Base-by-base conservation (phyloP, 2,797 vertebrate species). In the Parotocinclus haroldoi region DNA sequence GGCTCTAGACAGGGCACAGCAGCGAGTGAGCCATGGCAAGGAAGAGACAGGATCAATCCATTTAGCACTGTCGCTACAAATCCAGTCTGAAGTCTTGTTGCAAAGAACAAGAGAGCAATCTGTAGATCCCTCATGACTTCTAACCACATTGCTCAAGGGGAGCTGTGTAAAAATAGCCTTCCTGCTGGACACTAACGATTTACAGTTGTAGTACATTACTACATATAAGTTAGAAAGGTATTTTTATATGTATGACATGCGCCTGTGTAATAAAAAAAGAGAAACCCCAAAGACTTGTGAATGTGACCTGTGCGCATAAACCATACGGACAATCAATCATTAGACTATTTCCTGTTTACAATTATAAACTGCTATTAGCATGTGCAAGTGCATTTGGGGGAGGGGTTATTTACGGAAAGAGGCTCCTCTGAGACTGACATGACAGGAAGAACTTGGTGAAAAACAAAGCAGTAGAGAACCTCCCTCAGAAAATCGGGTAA, bases 31-130 rank as follows among this genome's bases (percentile, higher is more conserved):
- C 54, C 45, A 59, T 63, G 60, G 52, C 18, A 37, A 39, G 56
- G 71, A 27, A 40, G 45, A 68, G 63, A 77, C 50, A 42, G 58
- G 57, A 73, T 78, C 73, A 77, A 73, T 73, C 70, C 63, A 57
- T 77, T 76, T 75, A 73, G 60, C 54, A 68, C 63, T 69, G 71
- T 62, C 59, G 55, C 66, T 68, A 56, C 67, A 72, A 65, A 64
- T 72, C 57, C 71, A 75, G 65, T 56, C 64, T 57, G 63, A 52
- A 63, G 71, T 74, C 77, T 68, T 68, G 18, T 68, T 37, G 50
- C 63, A 71, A 46, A 69, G 60, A 16, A 27, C 27, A 27, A 27
- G 27, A 27, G 27, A 27, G 27, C 27, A 53, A 72, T 74, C 66
- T 65, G 36, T 44, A 74, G 68, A 63, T 76, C 78, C 61, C 72